Conservation (phyloP, 2,113 vertebrate genomes). For the Chlamydotis undulata region DNA sequence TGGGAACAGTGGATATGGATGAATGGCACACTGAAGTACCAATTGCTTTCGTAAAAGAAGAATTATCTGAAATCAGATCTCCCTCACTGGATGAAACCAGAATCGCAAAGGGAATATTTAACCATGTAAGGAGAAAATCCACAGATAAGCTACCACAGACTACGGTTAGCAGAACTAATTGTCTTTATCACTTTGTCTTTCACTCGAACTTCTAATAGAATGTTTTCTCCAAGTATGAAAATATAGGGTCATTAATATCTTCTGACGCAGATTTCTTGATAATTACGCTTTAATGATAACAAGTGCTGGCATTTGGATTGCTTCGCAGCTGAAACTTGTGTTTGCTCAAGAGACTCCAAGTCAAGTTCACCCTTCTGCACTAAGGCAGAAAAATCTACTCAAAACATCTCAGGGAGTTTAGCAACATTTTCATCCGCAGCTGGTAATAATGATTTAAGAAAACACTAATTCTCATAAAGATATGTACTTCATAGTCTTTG, state of each 20-base stretch:
- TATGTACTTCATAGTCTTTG: neutral
- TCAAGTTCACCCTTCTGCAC: neutral
- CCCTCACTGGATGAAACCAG: conserved; percentile 68
- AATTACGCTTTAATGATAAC: neutral
- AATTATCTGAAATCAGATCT: conserved; percentile 72
- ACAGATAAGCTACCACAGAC: conserved; percentile 59
- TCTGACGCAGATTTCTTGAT: conserved; percentile 10
- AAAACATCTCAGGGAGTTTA: neutral
- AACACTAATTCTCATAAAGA: neutral
- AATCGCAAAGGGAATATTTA: conserved; percentile 70
- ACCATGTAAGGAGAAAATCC: conserved; percentile 68
- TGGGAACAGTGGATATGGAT: conserved; percentile 56
- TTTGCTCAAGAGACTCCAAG: neutral
- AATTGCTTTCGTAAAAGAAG: conserved; percentile 63
- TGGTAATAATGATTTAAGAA: neutral
- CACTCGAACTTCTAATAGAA: neutral
- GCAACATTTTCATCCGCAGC: neutral
- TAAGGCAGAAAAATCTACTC: neutral
- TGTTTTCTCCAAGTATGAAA: conserved; percentile 41
- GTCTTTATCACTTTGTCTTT: conserved; percentile 55
- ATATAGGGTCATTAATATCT: neutral
- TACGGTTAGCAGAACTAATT: conserved; percentile 60
- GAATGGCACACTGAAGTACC: conserved; percentile 58
- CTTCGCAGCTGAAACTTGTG: neutral
- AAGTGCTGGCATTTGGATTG: neutral